These are phyloP conservation scores for Oedothorax gibbosus DNA, from an alignment of 1,140 invertebrate species.

Conservation along the genomic window DNA sequence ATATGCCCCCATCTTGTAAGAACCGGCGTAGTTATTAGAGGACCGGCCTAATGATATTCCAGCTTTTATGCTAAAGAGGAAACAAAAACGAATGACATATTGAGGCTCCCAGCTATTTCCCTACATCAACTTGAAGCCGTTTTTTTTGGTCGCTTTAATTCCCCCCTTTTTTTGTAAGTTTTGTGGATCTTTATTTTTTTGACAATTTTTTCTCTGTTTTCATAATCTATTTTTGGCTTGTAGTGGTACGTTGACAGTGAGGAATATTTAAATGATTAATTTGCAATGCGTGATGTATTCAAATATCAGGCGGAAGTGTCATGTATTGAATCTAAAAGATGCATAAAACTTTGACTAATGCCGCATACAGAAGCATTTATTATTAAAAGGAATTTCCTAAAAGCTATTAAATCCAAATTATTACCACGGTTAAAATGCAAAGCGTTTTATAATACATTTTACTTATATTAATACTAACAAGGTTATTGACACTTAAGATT, in stretches of 20 bases:
- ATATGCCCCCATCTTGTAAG: slow-evolving; percentile 44
- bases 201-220: not conserved
- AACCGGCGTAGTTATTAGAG: slow-evolving; percentile 49
- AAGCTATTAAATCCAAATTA: too few species aligned
- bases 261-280: slow-evolving; percentile 40
- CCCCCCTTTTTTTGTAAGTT: slow-evolving; percentile 17
- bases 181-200: slow-evolving; percentile 16
- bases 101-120: slow-evolving; percentile 50
- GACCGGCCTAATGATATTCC: slow-evolving; percentile 53
- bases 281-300: not conserved
- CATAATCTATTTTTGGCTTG: slow-evolving; percentile 14
- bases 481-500: too few species aligned
- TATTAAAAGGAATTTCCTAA: too few species aligned
- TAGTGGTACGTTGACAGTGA: slow-evolving; percentile 2
- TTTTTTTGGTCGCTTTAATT: slow-evolving; percentile 21
- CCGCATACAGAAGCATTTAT: too few species aligned
- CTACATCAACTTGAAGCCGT: slow-evolving; percentile 43
- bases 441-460: too few species aligned
- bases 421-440: too few species aligned
- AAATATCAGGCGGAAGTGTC: too few species aligned
- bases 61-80: slow-evolving; percentile 51
- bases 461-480: too few species aligned
- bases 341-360: too few species aligned
- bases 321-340: too few species aligned
- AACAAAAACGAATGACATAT: slow-evolving; percentile 57